Base-by-base conservation (phyloP, 2,797 vertebrate genomes). In the Anguilla megastoma region DNA sequence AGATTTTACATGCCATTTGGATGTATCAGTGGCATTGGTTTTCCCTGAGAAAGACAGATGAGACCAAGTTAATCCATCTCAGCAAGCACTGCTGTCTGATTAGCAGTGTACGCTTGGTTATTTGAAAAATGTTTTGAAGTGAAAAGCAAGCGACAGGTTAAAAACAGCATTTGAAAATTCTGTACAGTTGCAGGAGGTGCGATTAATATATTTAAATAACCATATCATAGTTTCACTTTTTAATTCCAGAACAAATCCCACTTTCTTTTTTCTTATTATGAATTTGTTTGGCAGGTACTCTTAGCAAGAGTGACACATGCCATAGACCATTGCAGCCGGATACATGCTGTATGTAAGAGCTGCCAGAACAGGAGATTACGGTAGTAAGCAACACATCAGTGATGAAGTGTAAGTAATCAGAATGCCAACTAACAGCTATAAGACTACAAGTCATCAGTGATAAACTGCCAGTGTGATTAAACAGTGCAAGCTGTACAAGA, bases 51-150 rank as follows among this genome's bases (percentile, higher is more conserved):
- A 16, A 80, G 41, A 45, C 36, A 45, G 71, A 33, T 36, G 14
- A 74, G 71, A 45, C 21, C 41, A 48, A 80, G 36, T 80, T 80
- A 80, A 80, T 80, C 76, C 36, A 80, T 80, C 76, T 45, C 76
- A 45, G 76, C 18, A 80, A 80, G 76, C 1, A 41, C 16, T 80
- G 30, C 33, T 21, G 76, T 80, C 76, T 80, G 76, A 74, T 74
- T 74, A 74, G 69, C 69, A 33, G 69, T 74, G 27, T 33, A n/a
- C 71, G 14, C 33, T 45, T 24, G 36, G 45, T 80, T 80, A 80
- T 80, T 80, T 80, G 76, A 21, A 41, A 24, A 80, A 80, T 6
- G 41, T 80, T 80, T 41, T 80, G n/a, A 24, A 21, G 2, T 80
- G 16, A 48, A 80, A 3, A 21, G 71, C 71, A 69, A 69, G 66